Evolutionary conservation across 2,113 vertebrate species (phyloP), one percentile per base, ranked within the genome.

Genomic region (Quiscalus mexicanus): DNA sequence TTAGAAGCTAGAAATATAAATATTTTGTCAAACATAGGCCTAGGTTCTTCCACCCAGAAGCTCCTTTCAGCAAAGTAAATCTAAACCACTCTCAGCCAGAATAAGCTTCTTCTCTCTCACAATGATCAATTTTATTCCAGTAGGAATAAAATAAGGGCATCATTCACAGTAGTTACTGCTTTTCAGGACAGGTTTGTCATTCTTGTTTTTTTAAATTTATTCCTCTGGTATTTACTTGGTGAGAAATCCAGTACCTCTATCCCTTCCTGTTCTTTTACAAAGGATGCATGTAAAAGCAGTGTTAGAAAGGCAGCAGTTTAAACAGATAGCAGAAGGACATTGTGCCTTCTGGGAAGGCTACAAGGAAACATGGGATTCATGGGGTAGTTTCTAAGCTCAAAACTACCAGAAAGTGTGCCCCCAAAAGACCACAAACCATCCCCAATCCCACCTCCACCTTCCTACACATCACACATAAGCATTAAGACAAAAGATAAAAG

Each of bases 1-100:
- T 86, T 83, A 92, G 45, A 83, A 89, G 55, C 59, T 88, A 80
- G 21, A 95, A 70, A 86, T 69, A 58, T n/a, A 96, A 96, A 92
- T 67, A 74, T 88, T 96, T 84, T 92, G 63, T 65, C 70, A 91
- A 89, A 91, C 69, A 84, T 1, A 90, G 31, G 41, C 41, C 49
- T 87, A 76, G 6, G 49, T 64, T 93, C 67, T 91, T 82, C 58
- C 21, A 95, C 25, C 8, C 89, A 82, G 74, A 89, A 91, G 74
- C 42, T 89, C 41, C 20, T 89, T 83, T 35, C 74, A 90, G 50
- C 13, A 73, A 90, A 91, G 94, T 28, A 79, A 74, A 90, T 60
- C 23, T 41, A 73, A 90, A 62, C 6, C 20, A 31, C 7, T 55
- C 55, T 63, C 69, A 58, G 67, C 9, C 45, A 93, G 82, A 44